Evolutionary conservation across 2,797 vertebrate genomes (phyloP).

Genomic region (Rhynchotus rufescens): DNA sequence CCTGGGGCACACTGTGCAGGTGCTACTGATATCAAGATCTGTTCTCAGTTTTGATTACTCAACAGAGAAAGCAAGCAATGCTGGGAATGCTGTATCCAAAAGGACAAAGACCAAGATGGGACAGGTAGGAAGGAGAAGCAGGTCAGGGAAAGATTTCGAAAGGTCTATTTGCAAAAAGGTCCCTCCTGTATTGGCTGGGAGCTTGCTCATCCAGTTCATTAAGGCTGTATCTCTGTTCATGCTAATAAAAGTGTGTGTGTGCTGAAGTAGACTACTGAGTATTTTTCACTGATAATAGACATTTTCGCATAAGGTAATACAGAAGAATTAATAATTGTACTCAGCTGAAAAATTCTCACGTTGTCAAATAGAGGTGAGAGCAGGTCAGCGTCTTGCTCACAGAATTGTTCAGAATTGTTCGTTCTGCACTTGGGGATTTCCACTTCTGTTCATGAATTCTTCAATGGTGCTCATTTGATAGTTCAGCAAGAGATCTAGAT

Average conservation of each 20-base stretch:
- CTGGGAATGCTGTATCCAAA: background rate
- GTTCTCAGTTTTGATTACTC: background rate
- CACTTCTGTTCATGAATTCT: background rate
- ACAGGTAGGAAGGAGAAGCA: background rate
- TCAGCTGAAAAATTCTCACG: background rate
- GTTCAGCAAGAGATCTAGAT: background rate
- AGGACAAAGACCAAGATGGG: background rate
- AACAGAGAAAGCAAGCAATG: background rate
- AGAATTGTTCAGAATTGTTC: background rate
- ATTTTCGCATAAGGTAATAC: background rate
- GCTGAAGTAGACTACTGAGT: background rate
- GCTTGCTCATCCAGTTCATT: background rate
- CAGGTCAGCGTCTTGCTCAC: background rate
- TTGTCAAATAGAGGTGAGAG: background rate
- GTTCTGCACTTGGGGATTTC: background rate
- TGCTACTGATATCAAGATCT: background rate
- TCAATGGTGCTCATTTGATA: background rate
- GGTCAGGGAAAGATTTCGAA: background rate
- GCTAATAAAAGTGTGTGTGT: background rate
- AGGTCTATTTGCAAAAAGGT: background rate
- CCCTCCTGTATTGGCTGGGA: background rate
- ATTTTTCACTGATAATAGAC: background rate
- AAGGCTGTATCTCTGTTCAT: background rate
- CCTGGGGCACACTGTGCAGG: background rate
- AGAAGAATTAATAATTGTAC: background rate